phyloP scores from a whole-genome alignment of 2,113 vertebrate species.

The Notechis scutatus region DNA sequence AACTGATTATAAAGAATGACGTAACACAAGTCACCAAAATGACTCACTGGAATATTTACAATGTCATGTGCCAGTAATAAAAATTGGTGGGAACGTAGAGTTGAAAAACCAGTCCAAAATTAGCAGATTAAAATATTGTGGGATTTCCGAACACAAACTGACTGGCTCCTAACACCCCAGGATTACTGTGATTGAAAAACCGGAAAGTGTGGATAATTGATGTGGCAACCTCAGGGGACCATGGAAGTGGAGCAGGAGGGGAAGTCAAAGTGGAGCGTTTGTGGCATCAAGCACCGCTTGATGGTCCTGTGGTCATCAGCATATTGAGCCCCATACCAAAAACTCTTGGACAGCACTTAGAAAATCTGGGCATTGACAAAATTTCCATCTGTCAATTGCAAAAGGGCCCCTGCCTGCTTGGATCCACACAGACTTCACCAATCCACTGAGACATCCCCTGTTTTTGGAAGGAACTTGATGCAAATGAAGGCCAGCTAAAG shows the following conservation, averaged over 20 bases:
- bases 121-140: not conserved
- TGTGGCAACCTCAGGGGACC: not conserved
- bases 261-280: not conserved
- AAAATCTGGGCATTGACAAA: not conserved
- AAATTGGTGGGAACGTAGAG: not conserved
- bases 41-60: not conserved
- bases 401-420: not conserved
- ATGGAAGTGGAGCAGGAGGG: not conserved
- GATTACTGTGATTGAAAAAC: not conserved
- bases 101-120: not conserved
- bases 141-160: not conserved
- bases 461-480: not conserved
- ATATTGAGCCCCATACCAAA: not conserved
- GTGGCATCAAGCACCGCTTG: not conserved
- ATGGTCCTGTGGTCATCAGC: not conserved
- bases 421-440: not conserved
- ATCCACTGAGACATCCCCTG: not conserved
- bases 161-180: not conserved
- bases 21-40: not conserved
- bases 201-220: no score
- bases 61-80: not conserved
- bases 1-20: not conserved
- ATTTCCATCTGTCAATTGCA: not conserved
- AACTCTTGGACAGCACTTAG: not conserved
- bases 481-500: not conserved